These are phyloP conservation scores for Sinotaia quadrata DNA, from an alignment of 2,888 invertebrate species.

Conservation along the genomic window DNA sequence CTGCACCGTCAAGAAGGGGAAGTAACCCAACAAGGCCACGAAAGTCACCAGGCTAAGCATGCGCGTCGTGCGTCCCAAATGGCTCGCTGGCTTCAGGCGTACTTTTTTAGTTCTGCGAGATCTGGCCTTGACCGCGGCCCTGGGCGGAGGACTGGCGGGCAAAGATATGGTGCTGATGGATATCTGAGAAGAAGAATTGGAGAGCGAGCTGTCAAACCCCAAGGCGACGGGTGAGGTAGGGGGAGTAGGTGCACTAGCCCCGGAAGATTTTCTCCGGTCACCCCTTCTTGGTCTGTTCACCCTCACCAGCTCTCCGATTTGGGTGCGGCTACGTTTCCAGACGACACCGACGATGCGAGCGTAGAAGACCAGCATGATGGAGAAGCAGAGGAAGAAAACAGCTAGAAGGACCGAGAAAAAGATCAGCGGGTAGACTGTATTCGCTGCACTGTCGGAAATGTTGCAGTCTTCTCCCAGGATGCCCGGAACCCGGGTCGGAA, in stretches of 20 bases:
- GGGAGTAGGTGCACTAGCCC: not conserved
- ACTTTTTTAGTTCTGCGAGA: not conserved
- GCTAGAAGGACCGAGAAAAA: constrained; percentile 48
- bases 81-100: not conserved
- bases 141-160: not conserved
- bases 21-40: constrained; percentile 51
- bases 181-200: constrained; percentile 12
- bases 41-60: constrained; percentile 54
- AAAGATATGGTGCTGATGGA: constrained; percentile 13
- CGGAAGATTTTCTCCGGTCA: not conserved
- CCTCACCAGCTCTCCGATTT: constrained; percentile 45
- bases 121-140: not conserved
- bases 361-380: constrained; percentile 48
- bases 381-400: constrained; percentile 47
- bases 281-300: not conserved
- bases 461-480: constrained; percentile 55
- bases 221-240: constrained; percentile 12
- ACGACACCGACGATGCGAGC: constrained; percentile 49
- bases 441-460: constrained; percentile 42
- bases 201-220: constrained; percentile 1
- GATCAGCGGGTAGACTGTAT: constrained; percentile 45
- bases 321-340: constrained; percentile 42
- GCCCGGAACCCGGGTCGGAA: constrained; percentile 37
- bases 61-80: constrained; percentile 46
- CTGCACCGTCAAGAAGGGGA: constrained; percentile 56